phyloP scores from a whole-genome alignment of 2,797 vertebrate species.

The Gastrophryne carolinensis region DNA sequence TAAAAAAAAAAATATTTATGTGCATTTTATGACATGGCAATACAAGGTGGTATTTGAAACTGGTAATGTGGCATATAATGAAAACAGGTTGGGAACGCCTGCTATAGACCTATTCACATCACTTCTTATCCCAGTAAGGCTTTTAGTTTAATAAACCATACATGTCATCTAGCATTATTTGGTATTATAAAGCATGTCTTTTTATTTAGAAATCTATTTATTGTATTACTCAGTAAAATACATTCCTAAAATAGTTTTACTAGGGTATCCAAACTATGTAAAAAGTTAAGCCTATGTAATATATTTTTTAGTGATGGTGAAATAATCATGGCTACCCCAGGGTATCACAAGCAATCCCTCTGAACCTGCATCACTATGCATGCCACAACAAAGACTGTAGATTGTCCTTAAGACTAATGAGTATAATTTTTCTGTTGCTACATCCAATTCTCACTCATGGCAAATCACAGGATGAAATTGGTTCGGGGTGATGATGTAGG shows the following conservation, averaged over 20 bases:
- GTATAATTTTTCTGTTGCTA: slow-evolving; percentile 71
- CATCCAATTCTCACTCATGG: slow-evolving; percentile 76
- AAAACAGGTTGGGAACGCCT: too few species aligned
- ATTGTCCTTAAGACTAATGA: slow-evolving; percentile 53
- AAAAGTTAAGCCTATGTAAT: not conserved
- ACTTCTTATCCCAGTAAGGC: too few species aligned
- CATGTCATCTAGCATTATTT: not conserved
- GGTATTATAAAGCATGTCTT: too few species aligned
- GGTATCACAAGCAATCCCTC: slow-evolving; percentile 15
- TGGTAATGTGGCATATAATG: too few species aligned
- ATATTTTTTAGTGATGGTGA: slow-evolving; percentile 14
- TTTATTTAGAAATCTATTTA: too few species aligned
- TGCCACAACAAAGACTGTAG: slow-evolving; percentile 35
- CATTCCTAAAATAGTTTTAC: not conserved
- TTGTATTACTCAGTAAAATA: not conserved
- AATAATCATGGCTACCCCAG: slow-evolving; percentile 26
- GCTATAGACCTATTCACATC: too few species aligned
- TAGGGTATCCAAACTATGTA: not conserved
- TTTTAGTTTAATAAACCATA: too few species aligned
- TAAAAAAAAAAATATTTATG: too few species aligned
- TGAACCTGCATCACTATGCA: slow-evolving; percentile 30
- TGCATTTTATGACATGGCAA: too few species aligned
- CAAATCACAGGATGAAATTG: slow-evolving; percentile 69
- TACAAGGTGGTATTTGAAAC: too few species aligned
- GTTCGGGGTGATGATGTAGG: slow-evolving; percentile 46